These are phyloP conservation scores for Agraylea sexmaculata DNA, from an alignment of 1,140 invertebrate species.

Conservation along the genomic window DNA sequence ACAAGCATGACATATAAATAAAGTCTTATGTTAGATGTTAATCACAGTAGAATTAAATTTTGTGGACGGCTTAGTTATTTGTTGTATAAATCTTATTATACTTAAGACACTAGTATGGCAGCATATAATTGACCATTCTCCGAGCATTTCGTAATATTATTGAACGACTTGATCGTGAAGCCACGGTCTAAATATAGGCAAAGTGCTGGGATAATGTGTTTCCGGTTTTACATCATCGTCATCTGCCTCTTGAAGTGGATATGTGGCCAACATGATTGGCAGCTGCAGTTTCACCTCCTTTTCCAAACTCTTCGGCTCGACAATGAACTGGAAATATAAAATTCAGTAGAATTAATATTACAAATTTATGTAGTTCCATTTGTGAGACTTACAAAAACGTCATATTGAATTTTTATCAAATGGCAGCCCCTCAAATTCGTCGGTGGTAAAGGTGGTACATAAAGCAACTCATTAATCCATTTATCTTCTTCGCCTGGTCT, in stretches of 20 bases:
- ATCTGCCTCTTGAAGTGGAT: slow-evolving; percentile 62
- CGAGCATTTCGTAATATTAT: too few relatives aligned
- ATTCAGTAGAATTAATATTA: too few relatives aligned
- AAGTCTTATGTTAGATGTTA: too few relatives aligned
- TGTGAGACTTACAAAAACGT: slow-evolving; percentile 74
- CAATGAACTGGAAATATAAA: slow-evolving; percentile 63
- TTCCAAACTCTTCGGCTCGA: slow-evolving; percentile 80
- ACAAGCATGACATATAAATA: too few relatives aligned
- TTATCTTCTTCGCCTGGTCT: slow-evolving; percentile 68
- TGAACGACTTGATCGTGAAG: slow-evolving; percentile 48
- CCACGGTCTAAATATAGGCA: slow-evolving; percentile 87
- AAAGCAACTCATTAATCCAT: slow-evolving; percentile 83
- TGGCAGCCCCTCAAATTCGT: slow-evolving; percentile 92
- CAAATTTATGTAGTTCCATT: slow-evolving; percentile 3
- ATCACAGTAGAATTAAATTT: too few relatives aligned
- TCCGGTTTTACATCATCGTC: slow-evolving; percentile 53
- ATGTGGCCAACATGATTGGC: slow-evolving; percentile 88
- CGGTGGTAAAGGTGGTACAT: slow-evolving; percentile 87
- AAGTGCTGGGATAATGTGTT: slow-evolving; percentile 80
- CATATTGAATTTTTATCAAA: slow-evolving; percentile 88
- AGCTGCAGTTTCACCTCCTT: slow-evolving; percentile 87
- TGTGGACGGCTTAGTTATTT: too few relatives aligned
- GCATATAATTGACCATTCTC: too few relatives aligned
- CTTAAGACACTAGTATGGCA: too few relatives aligned
- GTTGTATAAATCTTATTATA: too few relatives aligned